Conservation (phyloP, 2,797 vertebrate genomes). For the Pseudochaenichthys georgianus region DNA sequence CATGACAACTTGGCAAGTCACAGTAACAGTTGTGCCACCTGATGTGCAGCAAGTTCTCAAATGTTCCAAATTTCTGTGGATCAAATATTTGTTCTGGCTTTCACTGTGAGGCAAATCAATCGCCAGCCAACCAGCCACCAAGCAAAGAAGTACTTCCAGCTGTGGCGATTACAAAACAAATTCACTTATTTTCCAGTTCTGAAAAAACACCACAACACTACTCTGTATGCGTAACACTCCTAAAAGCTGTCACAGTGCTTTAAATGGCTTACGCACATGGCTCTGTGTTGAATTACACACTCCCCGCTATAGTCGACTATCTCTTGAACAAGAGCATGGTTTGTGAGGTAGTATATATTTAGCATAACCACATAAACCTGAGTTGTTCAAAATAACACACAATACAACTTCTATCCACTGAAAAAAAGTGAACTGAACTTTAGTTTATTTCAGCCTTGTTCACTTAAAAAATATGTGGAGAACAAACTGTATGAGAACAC, state of each 20-base stretch:
- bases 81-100: conserved; percentile 29
- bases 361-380: neutral
- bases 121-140: conserved; percentile 27
- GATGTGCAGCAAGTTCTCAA: conserved; percentile 40
- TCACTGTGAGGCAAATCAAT: conserved; percentile 48
- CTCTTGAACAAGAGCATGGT: conserved; percentile 3
- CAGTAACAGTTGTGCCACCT: conserved; percentile 33
- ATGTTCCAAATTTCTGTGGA: conserved; percentile 39
- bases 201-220: conserved; percentile 27
- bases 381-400: neutral
- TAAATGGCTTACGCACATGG: conserved; percentile 6
- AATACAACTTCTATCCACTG: neutral
- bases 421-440: conserved; percentile 6
- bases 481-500: neutral
- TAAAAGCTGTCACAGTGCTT: conserved; percentile 41
- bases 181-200: conserved; percentile 36
- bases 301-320: neutral
- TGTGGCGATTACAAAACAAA: conserved; percentile 53
- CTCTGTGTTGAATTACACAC: conserved; percentile 31
- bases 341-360: neutral
- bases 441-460: conserved; percentile 10
- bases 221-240: conserved; percentile 15
- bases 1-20: conserved; percentile 38
- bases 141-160: conserved; percentile 46
- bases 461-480: conserved; percentile 7